Percentiles rank a stretch among this genome's conserved stretches.
Conservation (phyloP, 2,888 invertebrate species). For the Gymnosoma rotundatum region DNA sequence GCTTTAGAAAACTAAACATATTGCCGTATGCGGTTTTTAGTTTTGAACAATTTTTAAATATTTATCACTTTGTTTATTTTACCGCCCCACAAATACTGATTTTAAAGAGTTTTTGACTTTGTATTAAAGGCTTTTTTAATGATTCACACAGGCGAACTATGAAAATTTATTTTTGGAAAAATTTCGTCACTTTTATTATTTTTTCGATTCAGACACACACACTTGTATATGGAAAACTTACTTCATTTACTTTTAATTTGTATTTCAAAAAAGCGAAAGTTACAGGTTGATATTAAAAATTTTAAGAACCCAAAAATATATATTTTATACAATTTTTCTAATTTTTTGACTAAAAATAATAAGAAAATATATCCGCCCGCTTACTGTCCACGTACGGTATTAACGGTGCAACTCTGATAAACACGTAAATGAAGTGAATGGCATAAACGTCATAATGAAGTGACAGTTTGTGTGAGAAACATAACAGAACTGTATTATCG, state of each 20-base stretch:
- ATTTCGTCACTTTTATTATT: conserved; percentile 71
- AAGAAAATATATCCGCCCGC: conserved; percentile 62
- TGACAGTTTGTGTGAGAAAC: conserved; percentile 23
- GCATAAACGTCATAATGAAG: conserved; percentile 41
- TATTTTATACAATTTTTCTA: conserved; percentile 51
- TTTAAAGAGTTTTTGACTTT: conserved; percentile 38
- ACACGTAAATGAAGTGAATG: conserved; percentile 42
- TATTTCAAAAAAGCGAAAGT: conserved; percentile 14
- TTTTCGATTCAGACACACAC: conserved; percentile 51
- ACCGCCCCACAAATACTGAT: conserved; percentile 67
- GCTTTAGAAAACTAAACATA: conserved; percentile 94
- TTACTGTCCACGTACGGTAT: conserved; percentile 64
- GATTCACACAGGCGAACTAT: conserved; percentile 70
- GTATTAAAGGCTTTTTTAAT: conserved; percentile 57
- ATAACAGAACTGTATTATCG: conserved; percentile 14
- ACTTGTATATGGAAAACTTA: conserved; percentile 7
- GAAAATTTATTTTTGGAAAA: conserved; percentile 74
- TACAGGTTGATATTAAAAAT: conserved; percentile 11
- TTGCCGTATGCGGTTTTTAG: conserved; percentile 48
- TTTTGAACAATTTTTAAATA: conserved; percentile 23
- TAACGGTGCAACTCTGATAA: conserved; percentile 66
- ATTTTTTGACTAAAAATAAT: conserved; percentile 49
- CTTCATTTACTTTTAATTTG: conserved; percentile 46
- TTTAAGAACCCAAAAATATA: conserved; percentile 13
- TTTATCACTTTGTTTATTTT: conserved; percentile 42